phyloP scores from a whole-genome alignment of 2,888 invertebrate genomes.

The Aspidiotus destructor region DNA sequence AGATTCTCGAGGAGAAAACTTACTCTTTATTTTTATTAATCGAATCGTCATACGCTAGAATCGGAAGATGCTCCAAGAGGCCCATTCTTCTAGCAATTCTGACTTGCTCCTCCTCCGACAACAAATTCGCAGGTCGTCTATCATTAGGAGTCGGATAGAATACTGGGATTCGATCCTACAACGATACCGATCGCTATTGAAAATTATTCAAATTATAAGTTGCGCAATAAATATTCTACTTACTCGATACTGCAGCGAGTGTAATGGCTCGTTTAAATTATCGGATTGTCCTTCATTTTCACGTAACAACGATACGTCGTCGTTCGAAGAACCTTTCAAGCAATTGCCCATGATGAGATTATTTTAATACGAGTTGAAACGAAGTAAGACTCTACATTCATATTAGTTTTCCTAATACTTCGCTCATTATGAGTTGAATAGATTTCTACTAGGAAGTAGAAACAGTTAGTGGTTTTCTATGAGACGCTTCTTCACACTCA shows the following conservation, averaged over 20 bases:
- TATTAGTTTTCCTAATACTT: no score
- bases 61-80: slow-evolving; percentile 76
- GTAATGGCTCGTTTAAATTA: slow-evolving; percentile 49
- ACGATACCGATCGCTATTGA: slow-evolving; percentile 28
- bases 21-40: slow-evolving; percentile 41
- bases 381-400: no score
- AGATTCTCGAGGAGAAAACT: slow-evolving; percentile 30
- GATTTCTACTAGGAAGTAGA: no score
- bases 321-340: slow-evolving; percentile 55
- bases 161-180: slow-evolving; percentile 51
- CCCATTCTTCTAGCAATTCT: slow-evolving; percentile 79
- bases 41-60: slow-evolving; percentile 67
- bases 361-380: no score
- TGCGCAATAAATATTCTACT: slow-evolving; percentile 35
- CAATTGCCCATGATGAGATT: slow-evolving; percentile 55
- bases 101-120: slow-evolving; percentile 72
- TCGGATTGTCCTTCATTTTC: slow-evolving; percentile 51
- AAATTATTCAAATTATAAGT: background rate
- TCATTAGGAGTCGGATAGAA: slow-evolving; percentile 60
- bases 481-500: no score
- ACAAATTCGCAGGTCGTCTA: slow-evolving; percentile 51
- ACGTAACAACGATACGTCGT: slow-evolving; percentile 54
- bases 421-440: no score
- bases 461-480: no score
- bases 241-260: slow-evolving; percentile 51